Evolutionary conservation across 2,888 invertebrate genomes (phyloP).

Genomic region (Azorinus chamasolen): DNA sequence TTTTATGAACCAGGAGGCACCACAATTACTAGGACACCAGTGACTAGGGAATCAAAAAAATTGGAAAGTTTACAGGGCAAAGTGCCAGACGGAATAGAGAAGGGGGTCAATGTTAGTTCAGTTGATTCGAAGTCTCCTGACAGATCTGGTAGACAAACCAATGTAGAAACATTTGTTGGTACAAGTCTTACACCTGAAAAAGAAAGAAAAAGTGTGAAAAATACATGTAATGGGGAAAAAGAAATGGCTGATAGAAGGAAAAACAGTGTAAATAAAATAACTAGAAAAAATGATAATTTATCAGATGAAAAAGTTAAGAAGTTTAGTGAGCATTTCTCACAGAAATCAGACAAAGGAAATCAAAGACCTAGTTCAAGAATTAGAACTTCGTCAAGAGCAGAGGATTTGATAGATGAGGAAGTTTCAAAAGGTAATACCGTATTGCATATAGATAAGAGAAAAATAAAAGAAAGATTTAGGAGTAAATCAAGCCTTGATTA

Average conservation of each 20-base stretch:
- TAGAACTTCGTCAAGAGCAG: background rate
- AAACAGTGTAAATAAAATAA: too few species aligned
- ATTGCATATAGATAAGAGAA: background rate
- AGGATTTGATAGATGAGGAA: too few species aligned
- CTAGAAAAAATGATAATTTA: too few species aligned
- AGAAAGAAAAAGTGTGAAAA: background rate
- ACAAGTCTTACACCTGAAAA: slow-evolving; percentile 50
- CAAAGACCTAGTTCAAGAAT: background rate
- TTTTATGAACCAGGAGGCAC: slow-evolving; percentile 44
- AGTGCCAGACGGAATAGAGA: slow-evolving; percentile 27
- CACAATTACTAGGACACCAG: background rate
- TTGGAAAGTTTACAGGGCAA: slow-evolving; percentile 22
- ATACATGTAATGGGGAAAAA: background rate
- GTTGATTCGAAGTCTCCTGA: background rate
- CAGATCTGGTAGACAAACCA: slow-evolving; percentile 44
- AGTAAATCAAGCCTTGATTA: background rate
- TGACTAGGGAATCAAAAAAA: slow-evolving; percentile 13
- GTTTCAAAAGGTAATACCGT: too few species aligned
- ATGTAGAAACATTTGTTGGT: slow-evolving; percentile 44
- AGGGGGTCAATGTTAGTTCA: slow-evolving; percentile 1
- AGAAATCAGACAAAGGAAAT: background rate
- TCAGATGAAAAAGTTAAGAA: too few species aligned
- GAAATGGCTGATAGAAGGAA: background rate
- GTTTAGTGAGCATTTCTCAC: background rate
- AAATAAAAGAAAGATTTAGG: slow-evolving; percentile 24